phyloP scores from a whole-genome alignment of 2,888 invertebrate species.

The Drosophila quinaria region DNA sequence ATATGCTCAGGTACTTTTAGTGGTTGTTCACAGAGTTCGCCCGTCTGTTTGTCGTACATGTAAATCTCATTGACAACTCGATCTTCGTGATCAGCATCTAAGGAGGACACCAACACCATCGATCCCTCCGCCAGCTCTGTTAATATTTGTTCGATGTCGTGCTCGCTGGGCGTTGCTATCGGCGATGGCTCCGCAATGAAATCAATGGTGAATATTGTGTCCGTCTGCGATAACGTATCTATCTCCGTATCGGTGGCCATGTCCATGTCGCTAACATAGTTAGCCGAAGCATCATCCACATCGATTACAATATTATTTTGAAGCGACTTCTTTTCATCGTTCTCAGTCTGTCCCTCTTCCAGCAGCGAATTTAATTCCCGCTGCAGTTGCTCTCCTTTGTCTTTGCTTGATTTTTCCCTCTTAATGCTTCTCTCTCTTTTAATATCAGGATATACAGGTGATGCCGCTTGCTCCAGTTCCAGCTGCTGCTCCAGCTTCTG shows the following conservation, averaged over 20 bases:
- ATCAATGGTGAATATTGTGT: constrained; percentile 42
- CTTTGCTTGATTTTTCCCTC: constrained; percentile 42
- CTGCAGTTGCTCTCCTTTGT: constrained; percentile 52
- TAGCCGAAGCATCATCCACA: constrained; percentile 57
- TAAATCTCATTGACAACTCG: constrained; percentile 84
- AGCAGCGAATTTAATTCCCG: constrained; percentile 62
- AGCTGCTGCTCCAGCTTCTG: constrained; percentile 26
- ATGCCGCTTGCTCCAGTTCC: not conserved
- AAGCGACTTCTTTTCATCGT: constrained; percentile 16
- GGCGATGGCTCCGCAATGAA: constrained; percentile 35
- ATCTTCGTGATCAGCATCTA: constrained; percentile 79
- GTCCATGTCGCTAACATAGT: constrained; percentile 49
- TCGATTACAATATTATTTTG: constrained; percentile 46
- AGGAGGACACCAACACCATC: constrained; percentile 83
- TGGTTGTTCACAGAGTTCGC: constrained; percentile 83
- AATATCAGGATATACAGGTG: constrained; percentile 28
- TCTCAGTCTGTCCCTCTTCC: constrained; percentile 32
- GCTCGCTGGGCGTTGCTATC: constrained; percentile 50
- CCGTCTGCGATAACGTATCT: constrained; percentile 15
- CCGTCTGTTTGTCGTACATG: constrained; percentile 82
- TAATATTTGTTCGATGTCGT: constrained; percentile 82
- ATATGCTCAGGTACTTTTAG: constrained; percentile 84
- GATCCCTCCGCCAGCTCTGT: constrained; percentile 82
- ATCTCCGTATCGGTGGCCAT: constrained; percentile 1
- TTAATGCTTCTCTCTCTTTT: constrained; percentile 60